Base-by-base conservation (phyloP, 2,797 vertebrate genomes). In the Spinibarbus caldwelli region DNA sequence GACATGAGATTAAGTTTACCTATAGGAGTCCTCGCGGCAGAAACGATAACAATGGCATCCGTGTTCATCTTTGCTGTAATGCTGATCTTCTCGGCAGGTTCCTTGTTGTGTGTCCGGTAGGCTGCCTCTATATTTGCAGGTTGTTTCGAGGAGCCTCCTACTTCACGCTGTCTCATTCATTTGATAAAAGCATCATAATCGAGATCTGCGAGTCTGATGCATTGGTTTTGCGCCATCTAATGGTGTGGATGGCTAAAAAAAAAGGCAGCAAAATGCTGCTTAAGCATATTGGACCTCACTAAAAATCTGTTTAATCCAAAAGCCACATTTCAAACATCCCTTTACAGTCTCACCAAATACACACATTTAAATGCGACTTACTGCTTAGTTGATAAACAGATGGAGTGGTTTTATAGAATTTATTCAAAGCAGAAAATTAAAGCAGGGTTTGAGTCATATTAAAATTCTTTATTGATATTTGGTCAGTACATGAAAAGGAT, bases 391-490 rank as follows among this genome's bases (percentile, higher is more conserved):
- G 47, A 9, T 57, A n/a, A 78, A 78, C 7, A 19, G n/a, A 78
- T 38, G 10, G 6, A 47, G 43, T 6, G 26, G 0, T 57, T 49
- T 36, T 41, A 2, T n/a, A 36, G 17, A 4, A 49, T 49, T 36
- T 5, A 71, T 36, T 49, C 1, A 38, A 41, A 66, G 68, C n/a
- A 86, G 43, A 80, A 76, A 76, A 49, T 34, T n/a, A 64, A 84
- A 76, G 17, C 36, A 76, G 82, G 26, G 0, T 36, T 59, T 36
- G 49, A 54, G 92, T 95, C 93, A 95, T n/a, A n/a, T 97, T 99
- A 98, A 98, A 99, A 98, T 92, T 95, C 95, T 99, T 99, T 99
- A 99, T 99, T 99, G 96, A 96, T 96, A 97, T 99, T 99, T 99
- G 98, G 98, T 99, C 98, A 99, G 97, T 98, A 99, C 98, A 99